Evolutionary conservation across 1,140 invertebrate species (phyloP), one percentile per base, ranked within the genome.

Genomic region (Apocrypta bakeri): DNA sequence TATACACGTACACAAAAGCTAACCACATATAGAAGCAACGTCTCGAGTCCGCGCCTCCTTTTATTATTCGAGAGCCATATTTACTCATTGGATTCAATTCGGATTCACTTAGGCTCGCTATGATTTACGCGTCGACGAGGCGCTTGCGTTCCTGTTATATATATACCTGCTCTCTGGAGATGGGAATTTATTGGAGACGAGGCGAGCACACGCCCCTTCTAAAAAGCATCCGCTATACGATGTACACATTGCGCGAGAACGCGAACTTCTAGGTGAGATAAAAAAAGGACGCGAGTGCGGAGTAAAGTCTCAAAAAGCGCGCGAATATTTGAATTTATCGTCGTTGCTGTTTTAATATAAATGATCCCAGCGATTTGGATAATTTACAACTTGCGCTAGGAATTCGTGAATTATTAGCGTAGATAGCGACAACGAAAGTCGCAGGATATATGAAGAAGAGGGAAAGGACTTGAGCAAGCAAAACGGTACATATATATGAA

Each of bases 11-110:
- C 14, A 56, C 48, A 80, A 64, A 63, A 4, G 14, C 14, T 48
- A 31, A 17, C 48, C 12, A 69, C 21, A 71, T 33, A 12, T 21
- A 1, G 17, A 21, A 11, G 14, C 8, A 68, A 40, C 21, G 24
- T 64, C 79, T 80, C 24, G n/a, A 63, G 29, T 73, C 56, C 69
- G 17, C 31, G 56, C 40, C 37, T 83, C 37, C 79, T 88, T 86
- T 90, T 86, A 87, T 89, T 90, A 89, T 88, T 88, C 84, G 82
- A 88, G 81, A 88, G 88, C 87, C 89, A 91, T 92, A 91, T 91
- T 91, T 92, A 92, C 90, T 91, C 90, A 90, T 91, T 91, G 89
- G 85, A 91, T 92, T 91, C 91, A 92, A 91, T 92, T 92, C 88
- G 74, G 88, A 87, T 90, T 92, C 90, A 92, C 90, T 92, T 91